phyloP scores from a whole-genome alignment of 1,140 invertebrate genomes.

The Drosophila yakuba region DNA sequence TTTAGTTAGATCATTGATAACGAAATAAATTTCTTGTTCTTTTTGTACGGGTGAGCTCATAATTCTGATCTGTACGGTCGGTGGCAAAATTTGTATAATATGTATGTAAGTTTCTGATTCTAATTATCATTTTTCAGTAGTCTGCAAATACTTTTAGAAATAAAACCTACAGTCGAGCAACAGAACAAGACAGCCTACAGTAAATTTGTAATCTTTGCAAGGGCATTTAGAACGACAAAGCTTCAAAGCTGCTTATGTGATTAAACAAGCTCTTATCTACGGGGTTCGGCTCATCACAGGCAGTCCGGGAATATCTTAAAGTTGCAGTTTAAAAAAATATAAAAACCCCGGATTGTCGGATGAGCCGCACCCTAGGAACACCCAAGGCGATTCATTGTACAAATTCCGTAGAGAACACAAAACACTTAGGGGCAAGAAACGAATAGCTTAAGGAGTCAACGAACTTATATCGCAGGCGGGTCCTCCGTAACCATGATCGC shows the following conservation, averaged over 20 bases:
- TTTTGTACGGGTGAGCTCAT: no score
- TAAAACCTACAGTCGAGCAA: background rate
- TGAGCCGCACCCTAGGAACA: conserved; percentile 3
- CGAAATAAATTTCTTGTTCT: no score
- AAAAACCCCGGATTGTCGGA: background rate
- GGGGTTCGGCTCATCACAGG: background rate
- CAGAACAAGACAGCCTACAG: background rate
- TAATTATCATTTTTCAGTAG: no score
- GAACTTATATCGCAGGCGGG: conserved; percentile 94
- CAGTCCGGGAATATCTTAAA: background rate
- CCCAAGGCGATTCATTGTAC: conserved; percentile 65
- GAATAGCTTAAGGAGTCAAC: conserved; percentile 78
- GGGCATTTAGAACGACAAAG: conserved; percentile 3
- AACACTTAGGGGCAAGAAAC: conserved; percentile 22
- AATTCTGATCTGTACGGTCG: no score
- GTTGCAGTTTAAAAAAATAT: background rate
- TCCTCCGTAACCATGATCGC: conserved; percentile 94
- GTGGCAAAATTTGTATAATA: no score
- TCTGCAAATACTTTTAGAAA: no score
- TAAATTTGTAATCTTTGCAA: background rate
- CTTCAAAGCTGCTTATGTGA: background rate
- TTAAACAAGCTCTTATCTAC: conserved; percentile 3
- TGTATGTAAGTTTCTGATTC: background rate
- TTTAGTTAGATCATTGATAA: no score
- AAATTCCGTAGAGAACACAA: conserved; percentile 19